phyloP scores from a whole-genome alignment of 2,797 vertebrate species.

The Manis javanica region DNA sequence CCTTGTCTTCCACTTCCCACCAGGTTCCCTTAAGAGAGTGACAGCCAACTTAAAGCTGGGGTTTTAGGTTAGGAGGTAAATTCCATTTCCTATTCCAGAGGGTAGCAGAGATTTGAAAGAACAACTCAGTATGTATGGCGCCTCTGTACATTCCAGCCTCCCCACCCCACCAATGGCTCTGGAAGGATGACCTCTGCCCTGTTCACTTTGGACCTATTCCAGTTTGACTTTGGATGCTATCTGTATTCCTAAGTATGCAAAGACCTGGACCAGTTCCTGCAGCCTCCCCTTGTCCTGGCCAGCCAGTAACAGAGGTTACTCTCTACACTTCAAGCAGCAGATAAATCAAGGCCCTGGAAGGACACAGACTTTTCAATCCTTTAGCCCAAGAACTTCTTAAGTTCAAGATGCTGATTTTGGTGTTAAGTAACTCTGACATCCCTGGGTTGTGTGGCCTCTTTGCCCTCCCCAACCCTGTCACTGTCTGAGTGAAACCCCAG shows the following conservation, averaged over 20 bases:
- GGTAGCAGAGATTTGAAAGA: not conserved
- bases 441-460: not conserved
- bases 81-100: constrained; percentile 33
- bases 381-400: not conserved
- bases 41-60: not conserved
- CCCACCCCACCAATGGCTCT: not conserved
- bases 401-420: not conserved
- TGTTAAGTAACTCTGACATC: not conserved
- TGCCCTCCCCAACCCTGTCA: not conserved
- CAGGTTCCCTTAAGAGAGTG: not conserved
- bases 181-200: not conserved
- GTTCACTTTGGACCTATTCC: not conserved
- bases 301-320: not conserved
- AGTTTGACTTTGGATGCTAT: not conserved
- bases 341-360: constrained; percentile 18
- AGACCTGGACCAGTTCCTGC: not conserved
- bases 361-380: not conserved
- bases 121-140: not conserved
- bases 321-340: not conserved
- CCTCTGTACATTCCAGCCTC: not conserved
- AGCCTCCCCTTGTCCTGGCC: not conserved
- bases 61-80: constrained; percentile 21
- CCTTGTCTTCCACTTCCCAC: not conserved
- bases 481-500: not conserved
- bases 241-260: not conserved